Conservation (phyloP, 2,888 invertebrate genomes). For the Callyntrura sp. region DNA sequence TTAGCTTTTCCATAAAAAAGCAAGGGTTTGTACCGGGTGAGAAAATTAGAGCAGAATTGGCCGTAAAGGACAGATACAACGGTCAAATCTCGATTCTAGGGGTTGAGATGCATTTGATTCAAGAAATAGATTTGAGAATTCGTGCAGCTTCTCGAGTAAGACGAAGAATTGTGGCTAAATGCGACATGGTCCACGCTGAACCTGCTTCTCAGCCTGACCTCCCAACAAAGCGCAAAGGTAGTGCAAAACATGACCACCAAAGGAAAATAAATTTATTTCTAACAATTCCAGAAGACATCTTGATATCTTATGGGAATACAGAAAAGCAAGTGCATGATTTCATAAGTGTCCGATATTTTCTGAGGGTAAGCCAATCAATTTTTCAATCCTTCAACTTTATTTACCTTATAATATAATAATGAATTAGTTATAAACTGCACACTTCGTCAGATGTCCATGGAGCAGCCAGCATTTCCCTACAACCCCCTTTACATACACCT, state of each 20-base stretch:
- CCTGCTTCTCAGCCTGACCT: neutral
- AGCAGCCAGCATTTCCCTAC: slow-evolving; percentile 52
- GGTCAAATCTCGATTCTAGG: neutral
- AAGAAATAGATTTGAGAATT: slow-evolving; percentile 49
- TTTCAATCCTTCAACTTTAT: no score
- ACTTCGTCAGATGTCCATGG: slow-evolving; percentile 27
- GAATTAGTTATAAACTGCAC: no score
- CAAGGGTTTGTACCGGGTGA: slow-evolving; percentile 71
- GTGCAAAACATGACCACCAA: no score
- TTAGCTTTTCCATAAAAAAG: slow-evolving; percentile 52
- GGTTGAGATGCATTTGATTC: slow-evolving; percentile 23
- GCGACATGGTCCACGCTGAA: slow-evolving; percentile 26
- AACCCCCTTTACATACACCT: slow-evolving; percentile 50
- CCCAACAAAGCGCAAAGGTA: neutral
- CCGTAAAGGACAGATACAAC: neutral
- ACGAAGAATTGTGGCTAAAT: slow-evolving; percentile 19
- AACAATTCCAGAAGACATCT: slow-evolving; percentile 53
- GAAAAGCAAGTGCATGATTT: slow-evolving; percentile 53
- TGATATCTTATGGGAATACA: slow-evolving; percentile 53
- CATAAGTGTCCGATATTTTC: slow-evolving; percentile 46
- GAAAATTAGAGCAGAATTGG: neutral
- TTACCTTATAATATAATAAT: no score
- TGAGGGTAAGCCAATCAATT: slow-evolving; percentile 43
- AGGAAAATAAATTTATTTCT: neutral
- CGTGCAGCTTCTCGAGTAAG: neutral